phyloP scores from a whole-genome alignment of 2,888 invertebrate genomes.

The Agonopterix arenella region DNA sequence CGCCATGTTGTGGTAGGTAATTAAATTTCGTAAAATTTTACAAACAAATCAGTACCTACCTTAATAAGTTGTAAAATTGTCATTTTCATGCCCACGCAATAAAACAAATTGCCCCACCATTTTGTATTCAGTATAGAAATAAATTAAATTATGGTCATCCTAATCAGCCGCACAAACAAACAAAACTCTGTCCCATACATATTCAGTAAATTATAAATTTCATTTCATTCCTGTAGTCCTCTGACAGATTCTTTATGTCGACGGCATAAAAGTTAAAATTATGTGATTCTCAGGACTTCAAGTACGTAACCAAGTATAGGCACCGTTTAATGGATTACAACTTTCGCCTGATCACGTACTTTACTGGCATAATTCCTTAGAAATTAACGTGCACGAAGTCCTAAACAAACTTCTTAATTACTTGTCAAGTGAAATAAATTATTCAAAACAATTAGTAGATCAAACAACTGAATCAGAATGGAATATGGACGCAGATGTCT shows the following conservation, averaged over 20 bases:
- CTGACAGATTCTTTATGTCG: too few species aligned
- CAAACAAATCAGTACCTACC: too few species aligned
- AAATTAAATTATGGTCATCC: too few species aligned
- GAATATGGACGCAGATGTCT: constrained; percentile 26
- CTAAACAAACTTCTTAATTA: constrained; percentile 54
- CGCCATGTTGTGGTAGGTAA: too few species aligned
- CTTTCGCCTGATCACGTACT: constrained; percentile 46
- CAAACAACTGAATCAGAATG: constrained; percentile 30
- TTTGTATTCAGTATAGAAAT: too few species aligned
- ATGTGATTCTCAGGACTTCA: too few species aligned
- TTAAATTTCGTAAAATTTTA: too few species aligned
- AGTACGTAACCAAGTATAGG: background rate
- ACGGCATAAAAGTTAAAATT: too few species aligned
- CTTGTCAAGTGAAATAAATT: constrained; percentile 57
- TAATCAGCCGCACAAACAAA: constrained; percentile 10
- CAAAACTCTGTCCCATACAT: constrained; percentile 30
- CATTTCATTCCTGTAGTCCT: too few species aligned
- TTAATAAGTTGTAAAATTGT: too few species aligned
- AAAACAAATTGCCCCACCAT: background rate
- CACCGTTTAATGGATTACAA: constrained; percentile 40
- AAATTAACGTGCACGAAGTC: constrained; percentile 47
- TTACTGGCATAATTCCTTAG: constrained; percentile 41
- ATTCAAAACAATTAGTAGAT: constrained; percentile 56
- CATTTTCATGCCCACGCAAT: too few species aligned
- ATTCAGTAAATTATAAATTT: constrained; percentile 24